Base-by-base conservation (phyloP, 2,888 invertebrate genomes). In the Xanthorhoe spadicearia region DNA sequence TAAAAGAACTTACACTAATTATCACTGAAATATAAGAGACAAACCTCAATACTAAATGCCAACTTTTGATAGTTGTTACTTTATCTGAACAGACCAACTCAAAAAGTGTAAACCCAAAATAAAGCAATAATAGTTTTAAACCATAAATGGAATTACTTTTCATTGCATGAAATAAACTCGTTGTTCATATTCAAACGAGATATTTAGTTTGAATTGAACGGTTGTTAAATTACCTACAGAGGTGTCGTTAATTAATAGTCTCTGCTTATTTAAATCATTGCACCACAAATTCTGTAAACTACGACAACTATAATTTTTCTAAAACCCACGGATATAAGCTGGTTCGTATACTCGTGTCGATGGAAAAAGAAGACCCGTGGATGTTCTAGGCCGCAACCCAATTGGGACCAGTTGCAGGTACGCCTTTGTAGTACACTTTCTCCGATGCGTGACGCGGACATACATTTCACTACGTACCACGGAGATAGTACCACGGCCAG, bases 371-470 rank as follows among this genome's bases (percentile, higher is more conserved):
- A 85, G 85, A 84, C 78, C 83, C 80, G 82, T 76, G 83, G 82
- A 84, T 83, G 86, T 90, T 90, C 89, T 91, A 90, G 91, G 91
- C 85, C 90, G 83, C 82, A 89, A 90, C 92, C 92, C 87, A 92
- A 90, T 87, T 92, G 89, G 82, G 88, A 88, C 89, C 90, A 89
- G 89, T 87, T 79, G 85, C 85, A 85, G 86, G 88, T 88, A 86
- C 82, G 77, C 79, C 84, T 81, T 87, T 87, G 88, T 89, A 85
- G 89, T 92, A 90, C 90, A 93, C 92, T 93, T 93, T 93, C 92
- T 88, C 92, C 90, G 75, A 75, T 87, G 86, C 87, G 87, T 89
- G 90, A 90, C 89, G 89, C 83, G 83, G 81, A 81, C 85, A 83
- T 81, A 81, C 89, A 83, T 89, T 90, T 91, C 90, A 85, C 89